A percentile compares a stretch with the other conserved stretches of the same genome.
These are phyloP conservation scores for Actenoides hombroni DNA, from an alignment of 2,113 vertebrate species.

Conservation along the genomic window DNA sequence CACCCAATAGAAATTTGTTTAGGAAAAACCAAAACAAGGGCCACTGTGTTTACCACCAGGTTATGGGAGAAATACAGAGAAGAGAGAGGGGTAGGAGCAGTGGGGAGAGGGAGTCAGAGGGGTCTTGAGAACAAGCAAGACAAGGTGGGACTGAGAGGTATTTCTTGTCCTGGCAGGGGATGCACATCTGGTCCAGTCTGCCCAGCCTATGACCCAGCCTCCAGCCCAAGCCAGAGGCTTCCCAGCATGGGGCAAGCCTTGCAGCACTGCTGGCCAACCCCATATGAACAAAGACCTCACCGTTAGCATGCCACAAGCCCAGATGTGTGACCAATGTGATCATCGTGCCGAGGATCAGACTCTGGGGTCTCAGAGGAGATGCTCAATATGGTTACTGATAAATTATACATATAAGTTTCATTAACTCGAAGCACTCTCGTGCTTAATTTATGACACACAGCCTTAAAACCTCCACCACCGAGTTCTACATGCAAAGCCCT, in stretches of 20 bases:
- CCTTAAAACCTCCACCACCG: neutral
- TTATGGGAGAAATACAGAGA: neutral
- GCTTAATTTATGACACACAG: neutral
- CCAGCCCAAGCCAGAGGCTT: neutral
- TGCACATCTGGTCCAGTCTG: neutral
- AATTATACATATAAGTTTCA: conserved; percentile 18
- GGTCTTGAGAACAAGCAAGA: neutral
- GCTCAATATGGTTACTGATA: neutral
- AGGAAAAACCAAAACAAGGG: too few species aligned
- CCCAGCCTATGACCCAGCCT: neutral
- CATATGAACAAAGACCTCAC: rapidly evolving
- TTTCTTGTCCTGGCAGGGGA: neutral
- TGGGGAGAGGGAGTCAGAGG: neutral
- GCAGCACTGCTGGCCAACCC: neutral
- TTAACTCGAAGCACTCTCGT: neutral
- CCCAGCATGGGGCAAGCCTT: neutral
- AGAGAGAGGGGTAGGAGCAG: neutral
- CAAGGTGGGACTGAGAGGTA: neutral
- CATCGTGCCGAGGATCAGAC: rapidly evolving
- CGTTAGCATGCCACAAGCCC: rapidly evolving
- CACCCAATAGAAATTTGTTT: neutral
- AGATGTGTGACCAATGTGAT: rapidly evolving
- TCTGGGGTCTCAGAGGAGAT: neutral
- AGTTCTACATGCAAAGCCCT: neutral
- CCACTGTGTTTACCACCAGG: neutral